Conservation (phyloP, 2,888 invertebrate genomes). For the Drosophila testacea region DNA sequence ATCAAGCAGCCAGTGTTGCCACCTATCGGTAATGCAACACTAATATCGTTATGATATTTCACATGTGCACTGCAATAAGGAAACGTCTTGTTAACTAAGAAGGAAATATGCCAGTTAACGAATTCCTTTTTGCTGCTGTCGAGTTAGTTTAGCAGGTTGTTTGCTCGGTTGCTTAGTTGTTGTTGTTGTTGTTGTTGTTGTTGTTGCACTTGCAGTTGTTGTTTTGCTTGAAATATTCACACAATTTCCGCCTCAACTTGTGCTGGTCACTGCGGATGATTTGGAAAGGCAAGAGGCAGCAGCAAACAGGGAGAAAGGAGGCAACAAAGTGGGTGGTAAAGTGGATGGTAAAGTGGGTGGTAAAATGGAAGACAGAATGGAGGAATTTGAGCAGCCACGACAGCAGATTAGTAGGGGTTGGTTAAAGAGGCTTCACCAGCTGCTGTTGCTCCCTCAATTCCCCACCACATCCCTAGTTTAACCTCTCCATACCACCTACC, state of each 20-base stretch:
- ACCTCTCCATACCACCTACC: too few relatives aligned
- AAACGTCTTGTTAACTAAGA: slow-evolving; percentile 3
- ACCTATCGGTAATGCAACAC: background rate
- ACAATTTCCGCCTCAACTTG: slow-evolving; percentile 27
- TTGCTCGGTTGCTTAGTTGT: slow-evolving; percentile 1
- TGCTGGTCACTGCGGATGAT: slow-evolving; percentile 26
- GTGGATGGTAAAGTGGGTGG: background rate
- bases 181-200: background rate
- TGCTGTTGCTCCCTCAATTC: background rate
- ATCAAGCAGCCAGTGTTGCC: background rate
- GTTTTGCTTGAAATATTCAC: slow-evolving; percentile 16
- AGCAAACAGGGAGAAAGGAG: background rate
- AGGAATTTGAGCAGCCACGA: slow-evolving; percentile 26
- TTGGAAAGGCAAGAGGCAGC: background rate
- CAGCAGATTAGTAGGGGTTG: slow-evolving; percentile 58
- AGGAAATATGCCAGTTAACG: background rate
- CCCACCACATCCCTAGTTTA: background rate
- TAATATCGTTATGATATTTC: background rate
- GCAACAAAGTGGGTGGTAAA: background rate
- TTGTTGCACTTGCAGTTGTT: background rate
- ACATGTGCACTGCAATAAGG: slow-evolving; percentile 1
- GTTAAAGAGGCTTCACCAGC: slow-evolving; percentile 35
- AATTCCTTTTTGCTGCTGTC: background rate
- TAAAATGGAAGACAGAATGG: background rate
- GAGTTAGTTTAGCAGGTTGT: slow-evolving; percentile 6